A percentile compares a stretch with the other conserved stretches of the same genome.
Conservation (phyloP, 2,113 vertebrate species). For the Pseudolaguvia tuberculata region DNA sequence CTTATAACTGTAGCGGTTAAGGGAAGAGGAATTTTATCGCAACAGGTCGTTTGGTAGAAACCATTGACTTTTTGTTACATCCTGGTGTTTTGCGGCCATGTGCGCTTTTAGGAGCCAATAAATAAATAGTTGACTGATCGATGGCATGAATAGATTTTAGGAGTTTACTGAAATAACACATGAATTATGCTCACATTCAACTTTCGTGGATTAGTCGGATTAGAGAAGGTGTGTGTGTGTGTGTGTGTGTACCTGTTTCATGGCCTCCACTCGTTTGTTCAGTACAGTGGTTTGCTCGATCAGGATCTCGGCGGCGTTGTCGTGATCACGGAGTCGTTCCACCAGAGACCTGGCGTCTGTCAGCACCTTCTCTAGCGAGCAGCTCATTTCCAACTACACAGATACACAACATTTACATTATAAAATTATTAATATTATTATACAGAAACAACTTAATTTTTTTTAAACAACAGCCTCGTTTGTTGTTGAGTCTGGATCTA, state of each 20-base stretch:
- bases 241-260: slow-evolving; percentile 84
- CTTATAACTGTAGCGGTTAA: no score
- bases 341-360: slow-evolving; percentile 93
- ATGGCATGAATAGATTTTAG: no score
- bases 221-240: not conserved
- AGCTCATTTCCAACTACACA: slow-evolving; percentile 79
- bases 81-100: no score
- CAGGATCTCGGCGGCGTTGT: slow-evolving; percentile 87
- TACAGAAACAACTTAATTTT: no score
- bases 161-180: not conserved
- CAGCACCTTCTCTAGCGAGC: slow-evolving; percentile 88
- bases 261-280: slow-evolving; percentile 93
- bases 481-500: not conserved
- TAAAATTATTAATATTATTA: not conserved
- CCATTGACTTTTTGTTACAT: no score
- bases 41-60: no score
- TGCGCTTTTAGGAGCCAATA: no score
- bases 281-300: slow-evolving; percentile 95
- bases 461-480: no score
- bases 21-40: no score
- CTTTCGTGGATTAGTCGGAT: not conserved
- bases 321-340: slow-evolving; percentile 89
- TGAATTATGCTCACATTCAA: not conserved
- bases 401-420: not conserved
- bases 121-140: no score